Percentiles rank a stretch among this genome's conserved stretches.
Conservation (phyloP, 2,888 invertebrate species). For the Acleris literana region DNA sequence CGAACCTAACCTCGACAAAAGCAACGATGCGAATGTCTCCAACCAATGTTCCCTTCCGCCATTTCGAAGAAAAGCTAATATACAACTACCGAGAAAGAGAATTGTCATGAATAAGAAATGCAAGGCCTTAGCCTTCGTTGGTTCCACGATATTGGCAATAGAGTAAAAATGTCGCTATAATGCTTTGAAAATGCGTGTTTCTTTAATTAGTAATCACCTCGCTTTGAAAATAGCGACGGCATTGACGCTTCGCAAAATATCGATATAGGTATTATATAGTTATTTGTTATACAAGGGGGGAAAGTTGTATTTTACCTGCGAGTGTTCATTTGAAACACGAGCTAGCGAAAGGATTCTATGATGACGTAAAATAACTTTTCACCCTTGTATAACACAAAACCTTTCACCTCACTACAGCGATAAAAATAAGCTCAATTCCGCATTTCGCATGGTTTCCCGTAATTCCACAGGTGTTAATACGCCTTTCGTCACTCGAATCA, state of each 20-base stretch:
- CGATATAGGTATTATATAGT: constrained; percentile 6
- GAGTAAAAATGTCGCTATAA: constrained; percentile 41
- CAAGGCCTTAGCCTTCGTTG: constrained; percentile 47
- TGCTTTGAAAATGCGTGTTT: constrained; percentile 39
- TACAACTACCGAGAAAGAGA: constrained; percentile 35
- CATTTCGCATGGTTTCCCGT: too few species aligned
- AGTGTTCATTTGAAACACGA: too few species aligned
- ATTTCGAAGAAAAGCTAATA: constrained; percentile 39
- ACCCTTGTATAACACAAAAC: too few species aligned
- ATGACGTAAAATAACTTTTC: too few species aligned
- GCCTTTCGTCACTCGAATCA: too few species aligned
- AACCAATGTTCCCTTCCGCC: constrained; percentile 37
- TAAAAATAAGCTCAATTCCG: too few species aligned
- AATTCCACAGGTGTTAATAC: too few species aligned
- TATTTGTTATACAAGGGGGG: too few species aligned
- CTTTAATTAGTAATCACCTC: constrained; percentile 44
- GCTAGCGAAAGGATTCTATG: too few species aligned
- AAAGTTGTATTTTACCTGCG: too few species aligned
- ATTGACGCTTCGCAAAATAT: constrained; percentile 44
- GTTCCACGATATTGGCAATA: constrained; percentile 40
- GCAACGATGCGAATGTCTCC: constrained; percentile 18
- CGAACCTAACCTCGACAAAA: constrained; percentile 29
- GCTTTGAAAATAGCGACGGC: constrained; percentile 47
- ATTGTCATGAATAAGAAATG: constrained; percentile 39
- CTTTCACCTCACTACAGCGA: too few species aligned